Conservation (phyloP, 1,140 invertebrate genomes). For the Chironomus tepperi region DNA sequence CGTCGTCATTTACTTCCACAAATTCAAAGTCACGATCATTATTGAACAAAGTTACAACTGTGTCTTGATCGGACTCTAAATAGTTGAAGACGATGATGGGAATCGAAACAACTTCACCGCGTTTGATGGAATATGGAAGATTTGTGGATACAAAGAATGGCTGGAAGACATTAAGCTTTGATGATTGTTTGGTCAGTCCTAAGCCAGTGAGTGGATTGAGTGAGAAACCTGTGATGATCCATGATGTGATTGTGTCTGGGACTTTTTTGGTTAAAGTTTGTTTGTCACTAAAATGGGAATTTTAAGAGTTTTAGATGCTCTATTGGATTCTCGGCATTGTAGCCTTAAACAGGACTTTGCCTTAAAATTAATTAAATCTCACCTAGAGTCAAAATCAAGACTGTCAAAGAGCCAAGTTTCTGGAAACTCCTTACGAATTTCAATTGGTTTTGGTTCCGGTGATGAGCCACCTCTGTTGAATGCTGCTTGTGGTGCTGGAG, state of each 20-base stretch:
- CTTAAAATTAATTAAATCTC: background rate
- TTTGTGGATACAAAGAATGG: slow-evolving; percentile 69
- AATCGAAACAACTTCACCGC: slow-evolving; percentile 41
- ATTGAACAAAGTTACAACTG: background rate
- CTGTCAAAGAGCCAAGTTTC: background rate
- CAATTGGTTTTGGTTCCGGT: background rate
- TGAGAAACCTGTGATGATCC: slow-evolving; percentile 88
- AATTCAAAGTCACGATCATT: background rate
- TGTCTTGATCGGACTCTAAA: background rate
- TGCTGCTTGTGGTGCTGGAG: no score
- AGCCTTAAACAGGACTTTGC: no score
- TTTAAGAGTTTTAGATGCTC: no score
- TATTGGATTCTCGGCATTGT: no score
- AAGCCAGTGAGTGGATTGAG: slow-evolving; percentile 75
- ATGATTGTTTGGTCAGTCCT: slow-evolving; percentile 62
- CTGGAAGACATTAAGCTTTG: slow-evolving; percentile 68
- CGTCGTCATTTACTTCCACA: background rate
- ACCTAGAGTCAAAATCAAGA: background rate
- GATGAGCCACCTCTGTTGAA: background rate
- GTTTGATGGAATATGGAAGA: slow-evolving; percentile 73
- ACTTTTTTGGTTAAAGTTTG: slow-evolving; percentile 40
- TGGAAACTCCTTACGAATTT: slow-evolving; percentile 19
- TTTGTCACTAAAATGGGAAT: background rate
- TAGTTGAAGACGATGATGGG: background rate
- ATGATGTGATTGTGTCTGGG: slow-evolving; percentile 82